Percentiles rank a stretch among this genome's conserved stretches.
Conservation (phyloP, 2,113 vertebrate species). For the Rhea pennata region DNA sequence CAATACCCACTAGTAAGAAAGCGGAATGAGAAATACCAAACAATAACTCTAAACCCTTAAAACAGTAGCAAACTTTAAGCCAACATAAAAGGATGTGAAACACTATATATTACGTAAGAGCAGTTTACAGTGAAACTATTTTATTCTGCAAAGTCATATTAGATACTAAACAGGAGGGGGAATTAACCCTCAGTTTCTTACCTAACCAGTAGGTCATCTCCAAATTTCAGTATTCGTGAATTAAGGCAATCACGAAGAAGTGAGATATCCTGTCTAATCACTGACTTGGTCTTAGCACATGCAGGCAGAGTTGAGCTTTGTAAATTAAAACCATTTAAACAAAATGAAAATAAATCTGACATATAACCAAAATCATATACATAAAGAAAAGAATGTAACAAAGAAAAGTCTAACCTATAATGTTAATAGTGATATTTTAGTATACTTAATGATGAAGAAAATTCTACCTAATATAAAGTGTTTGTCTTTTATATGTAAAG, state of each 20-base stretch:
- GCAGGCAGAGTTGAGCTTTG: conserved; percentile 89
- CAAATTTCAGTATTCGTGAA: conserved; percentile 82
- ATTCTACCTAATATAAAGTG: background rate
- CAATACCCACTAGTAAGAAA: conserved; percentile 66
- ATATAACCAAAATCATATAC: conserved; percentile 39
- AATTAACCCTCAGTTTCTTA: conserved; percentile 75
- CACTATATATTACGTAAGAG: conserved; percentile 47
- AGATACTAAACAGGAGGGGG: conserved; percentile 3
- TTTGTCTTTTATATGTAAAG: background rate
- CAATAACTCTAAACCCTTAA: conserved; percentile 47
- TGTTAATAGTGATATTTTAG: background rate
- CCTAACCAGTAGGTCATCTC: conserved; percentile 85
- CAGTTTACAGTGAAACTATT: conserved; percentile 28
- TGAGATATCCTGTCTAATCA: conserved; percentile 81
- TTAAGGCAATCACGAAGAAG: conserved; percentile 78
- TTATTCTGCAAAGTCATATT: conserved; percentile 9
- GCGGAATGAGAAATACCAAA: conserved; percentile 68
- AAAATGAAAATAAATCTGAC: conserved; percentile 62
- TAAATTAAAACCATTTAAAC: conserved; percentile 70
- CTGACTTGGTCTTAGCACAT: conserved; percentile 85
- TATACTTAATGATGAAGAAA: background rate
- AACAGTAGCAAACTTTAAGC: conserved; percentile 61
- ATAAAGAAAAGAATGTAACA: background rate
- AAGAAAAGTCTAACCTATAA: conserved; percentile 9
- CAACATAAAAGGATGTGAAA: conserved; percentile 72